Evolutionary conservation across 2,113 vertebrate genomes (phyloP).

Genomic region (Astur gentilis): DNA sequence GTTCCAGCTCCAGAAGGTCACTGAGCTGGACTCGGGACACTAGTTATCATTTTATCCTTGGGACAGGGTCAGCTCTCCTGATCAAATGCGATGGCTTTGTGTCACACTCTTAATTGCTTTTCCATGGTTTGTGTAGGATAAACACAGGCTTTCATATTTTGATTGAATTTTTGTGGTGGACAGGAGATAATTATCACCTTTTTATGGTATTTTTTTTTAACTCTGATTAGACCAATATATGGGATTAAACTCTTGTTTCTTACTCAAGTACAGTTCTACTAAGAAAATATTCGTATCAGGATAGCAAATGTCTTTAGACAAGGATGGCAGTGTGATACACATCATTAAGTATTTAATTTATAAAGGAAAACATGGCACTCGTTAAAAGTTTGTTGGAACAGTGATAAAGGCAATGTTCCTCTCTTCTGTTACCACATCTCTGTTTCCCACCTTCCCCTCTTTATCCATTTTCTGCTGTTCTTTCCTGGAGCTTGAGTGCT

Average conservation of each 20-base stretch:
- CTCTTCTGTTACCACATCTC: neutral
- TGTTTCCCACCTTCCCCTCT: neutral
- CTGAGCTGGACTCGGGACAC: neutral
- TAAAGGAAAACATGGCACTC: neutral
- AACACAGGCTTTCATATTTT: neutral
- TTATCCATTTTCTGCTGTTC: neutral
- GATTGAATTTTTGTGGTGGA: slow-evolving; percentile 5
- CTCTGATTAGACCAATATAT: neutral
- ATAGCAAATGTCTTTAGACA: neutral
- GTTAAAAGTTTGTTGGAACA: neutral
- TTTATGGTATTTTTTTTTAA: neutral
- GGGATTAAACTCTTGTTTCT: neutral
- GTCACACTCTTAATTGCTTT: slow-evolving; percentile 1
- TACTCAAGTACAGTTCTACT: neutral
- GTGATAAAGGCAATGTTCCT: neutral
- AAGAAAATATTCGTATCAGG: neutral
- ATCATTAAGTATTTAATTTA: neutral
- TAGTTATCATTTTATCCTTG: slow-evolving; percentile 22
- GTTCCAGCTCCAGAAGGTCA: slow-evolving; percentile 38
- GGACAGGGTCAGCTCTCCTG: neutral
- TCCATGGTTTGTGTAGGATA: neutral
- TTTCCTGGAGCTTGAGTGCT: neutral
- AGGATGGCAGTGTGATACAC: neutral
- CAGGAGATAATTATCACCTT: neutral
- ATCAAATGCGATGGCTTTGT: neutral